phyloP scores from a whole-genome alignment of 37 sponge, comb jelly and placozoan species.

The Spongia lamella region DNA sequence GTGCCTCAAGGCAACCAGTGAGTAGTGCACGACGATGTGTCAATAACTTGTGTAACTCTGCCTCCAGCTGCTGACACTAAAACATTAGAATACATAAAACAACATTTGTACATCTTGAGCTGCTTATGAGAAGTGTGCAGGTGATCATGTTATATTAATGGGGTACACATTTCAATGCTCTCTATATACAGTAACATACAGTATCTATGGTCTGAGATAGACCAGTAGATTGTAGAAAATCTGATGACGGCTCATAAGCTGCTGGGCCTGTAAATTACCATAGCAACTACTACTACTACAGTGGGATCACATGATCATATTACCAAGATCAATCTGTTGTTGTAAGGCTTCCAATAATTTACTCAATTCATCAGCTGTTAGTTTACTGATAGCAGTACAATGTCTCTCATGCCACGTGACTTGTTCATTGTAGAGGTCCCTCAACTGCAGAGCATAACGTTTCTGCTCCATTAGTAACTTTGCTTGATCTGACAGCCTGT shows the following conservation, averaged over 20 bases:
- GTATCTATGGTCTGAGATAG: conserved; percentile 67
- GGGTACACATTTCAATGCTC: too few species aligned
- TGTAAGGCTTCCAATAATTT: conserved; percentile 17
- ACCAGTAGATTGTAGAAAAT: conserved; percentile 60
- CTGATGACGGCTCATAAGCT: conserved; percentile 72
- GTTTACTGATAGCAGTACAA: neutral
- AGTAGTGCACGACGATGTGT: conserved; percentile 54
- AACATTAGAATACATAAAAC: too few species aligned
- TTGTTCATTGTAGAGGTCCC: conserved; percentile 37
- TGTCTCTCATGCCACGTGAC: conserved; percentile 54
- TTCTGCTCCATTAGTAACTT: conserved; percentile 52
- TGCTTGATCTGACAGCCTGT: conserved; percentile 77
- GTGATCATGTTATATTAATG: too few species aligned
- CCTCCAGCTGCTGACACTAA: conserved; percentile 75
- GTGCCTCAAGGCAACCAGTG: conserved; percentile 58
- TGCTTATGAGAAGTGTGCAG: too few species aligned
- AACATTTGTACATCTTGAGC: too few species aligned
- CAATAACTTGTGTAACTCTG: conserved; percentile 64
- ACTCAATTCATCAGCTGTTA: too few species aligned
- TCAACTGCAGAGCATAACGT: conserved; percentile 20
- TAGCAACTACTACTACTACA: neutral
- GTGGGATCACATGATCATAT: neutral
- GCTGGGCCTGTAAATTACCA: conserved; percentile 50
- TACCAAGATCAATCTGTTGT: conserved; percentile 58
- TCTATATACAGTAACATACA: conserved; percentile 39